Evolutionary conservation across 1,140 invertebrate species (phyloP).

Genomic region (Camponotus pennsylvanicus): DNA sequence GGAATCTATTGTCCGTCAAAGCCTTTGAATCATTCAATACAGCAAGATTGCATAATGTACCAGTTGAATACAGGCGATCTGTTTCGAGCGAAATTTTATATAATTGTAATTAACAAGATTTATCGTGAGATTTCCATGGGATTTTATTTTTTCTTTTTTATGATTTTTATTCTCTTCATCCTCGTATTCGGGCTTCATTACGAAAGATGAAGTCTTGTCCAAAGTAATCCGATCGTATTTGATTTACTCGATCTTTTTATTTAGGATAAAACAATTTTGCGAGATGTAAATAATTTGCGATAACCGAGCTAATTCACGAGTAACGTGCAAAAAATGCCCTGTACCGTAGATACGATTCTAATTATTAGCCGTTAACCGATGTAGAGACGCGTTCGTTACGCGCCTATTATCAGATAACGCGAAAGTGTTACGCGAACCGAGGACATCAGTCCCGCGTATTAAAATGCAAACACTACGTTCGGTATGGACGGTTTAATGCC

Average conservation of each 20-base stretch:
- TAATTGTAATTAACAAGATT: slow-evolving; percentile 9
- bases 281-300: not conserved
- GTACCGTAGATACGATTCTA: not conserved
- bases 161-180: not conserved
- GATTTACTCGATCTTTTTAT: not conserved
- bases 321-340: slow-evolving; percentile 18
- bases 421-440: slow-evolving; percentile 71
- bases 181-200: not conserved
- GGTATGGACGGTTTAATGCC: slow-evolving; percentile 77
- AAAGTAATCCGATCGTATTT: not conserved
- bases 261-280: slow-evolving; percentile 7
- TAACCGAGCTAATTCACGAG: not conserved
- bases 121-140: not conserved
- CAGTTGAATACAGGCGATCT: slow-evolving; percentile 7
- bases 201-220: not conserved
- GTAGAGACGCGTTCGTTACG: slow-evolving; percentile 75
- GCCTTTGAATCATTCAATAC: slow-evolving; percentile 49
- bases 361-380: slow-evolving; percentile 75
- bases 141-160: too few species aligned
- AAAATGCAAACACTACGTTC: slow-evolving; percentile 80
- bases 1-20: slow-evolving; percentile 38
- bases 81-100: not conserved
- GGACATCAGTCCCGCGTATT: slow-evolving; percentile 75
- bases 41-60: slow-evolving; percentile 16
- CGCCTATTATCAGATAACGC: slow-evolving; percentile 78